Evolutionary conservation across 2,797 vertebrate species (phyloP).

Genomic region (Onychomys leucogaster): DNA sequence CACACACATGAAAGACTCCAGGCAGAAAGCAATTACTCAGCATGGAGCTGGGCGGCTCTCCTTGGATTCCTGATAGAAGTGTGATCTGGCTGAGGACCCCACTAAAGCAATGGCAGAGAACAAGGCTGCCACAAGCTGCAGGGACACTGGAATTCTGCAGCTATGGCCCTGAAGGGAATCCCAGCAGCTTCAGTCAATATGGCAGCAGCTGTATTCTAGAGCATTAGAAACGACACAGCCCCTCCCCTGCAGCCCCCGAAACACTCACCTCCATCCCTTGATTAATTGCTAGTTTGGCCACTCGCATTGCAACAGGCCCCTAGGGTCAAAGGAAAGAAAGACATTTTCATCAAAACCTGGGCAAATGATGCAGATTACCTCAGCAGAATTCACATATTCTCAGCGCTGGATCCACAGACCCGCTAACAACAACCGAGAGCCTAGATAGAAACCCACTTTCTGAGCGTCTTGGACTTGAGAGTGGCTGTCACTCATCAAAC

Average conservation of each 20-base stretch:
- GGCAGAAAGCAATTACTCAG: not conserved
- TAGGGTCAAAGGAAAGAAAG: conserved; percentile 82
- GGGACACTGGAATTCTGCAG: not conserved
- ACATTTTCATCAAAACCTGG: conserved; percentile 28
- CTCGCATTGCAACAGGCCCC: conserved; percentile 98
- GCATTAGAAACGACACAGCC: not conserved
- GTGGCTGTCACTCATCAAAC: not conserved
- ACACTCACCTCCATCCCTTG: conserved; percentile 97
- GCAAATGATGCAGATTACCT: not conserved
- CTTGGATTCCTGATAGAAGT: not conserved
- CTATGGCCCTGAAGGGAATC: not conserved
- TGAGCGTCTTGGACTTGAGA: not conserved
- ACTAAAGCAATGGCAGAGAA: not conserved
- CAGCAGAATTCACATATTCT: not conserved
- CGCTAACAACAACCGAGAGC: not conserved
- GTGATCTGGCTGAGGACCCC: not conserved
- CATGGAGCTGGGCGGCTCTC: not conserved
- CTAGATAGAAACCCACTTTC: not conserved
- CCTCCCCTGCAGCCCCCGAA: not conserved
- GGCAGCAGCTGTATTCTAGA: not conserved
- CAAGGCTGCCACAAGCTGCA: not conserved
- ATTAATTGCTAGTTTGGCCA: conserved; percentile 98
- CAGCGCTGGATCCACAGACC: not conserved
- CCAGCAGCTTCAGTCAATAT: not conserved
- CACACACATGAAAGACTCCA: not conserved